Conservation (phyloP, 2,888 invertebrate genomes). For the Pristionchus mayeri region DNA sequence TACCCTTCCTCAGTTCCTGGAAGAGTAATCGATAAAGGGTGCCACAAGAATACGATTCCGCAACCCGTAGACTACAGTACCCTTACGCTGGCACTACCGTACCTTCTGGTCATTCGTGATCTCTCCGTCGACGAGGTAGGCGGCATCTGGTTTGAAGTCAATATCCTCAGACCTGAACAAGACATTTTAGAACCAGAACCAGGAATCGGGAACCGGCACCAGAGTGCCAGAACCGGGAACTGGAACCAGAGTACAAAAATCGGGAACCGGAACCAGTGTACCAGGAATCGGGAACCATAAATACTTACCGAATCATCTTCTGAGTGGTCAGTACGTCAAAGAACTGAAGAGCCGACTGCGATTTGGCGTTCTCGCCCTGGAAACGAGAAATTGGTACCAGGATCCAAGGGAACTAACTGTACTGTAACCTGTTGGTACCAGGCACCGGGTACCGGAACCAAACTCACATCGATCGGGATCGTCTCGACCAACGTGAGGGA, state of each 20-base stretch:
- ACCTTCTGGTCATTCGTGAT: constrained; percentile 10
- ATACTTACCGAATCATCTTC: not conserved
- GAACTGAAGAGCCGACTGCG: constrained; percentile 8
- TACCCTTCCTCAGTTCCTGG: constrained; percentile 15
- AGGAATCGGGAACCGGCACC: not conserved
- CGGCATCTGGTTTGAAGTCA: not conserved
- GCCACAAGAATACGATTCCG: not conserved
- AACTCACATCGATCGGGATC: not conserved
- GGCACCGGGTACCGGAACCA: not conserved
- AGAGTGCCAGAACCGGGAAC: not conserved
- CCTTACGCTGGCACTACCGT: not conserved
- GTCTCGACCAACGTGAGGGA: not conserved
- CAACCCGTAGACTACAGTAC: not conserved
- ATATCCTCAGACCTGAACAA: not conserved
- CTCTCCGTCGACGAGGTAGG: not conserved
- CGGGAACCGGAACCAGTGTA: not conserved
- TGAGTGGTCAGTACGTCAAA: not conserved
- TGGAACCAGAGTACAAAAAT: too few species aligned
- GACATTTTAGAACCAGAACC: too few species aligned
- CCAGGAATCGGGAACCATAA: not conserved
- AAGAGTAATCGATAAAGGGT: too few species aligned
- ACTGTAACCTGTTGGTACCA: not conserved
- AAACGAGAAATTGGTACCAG: too few species aligned
- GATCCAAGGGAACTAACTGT: not conserved
- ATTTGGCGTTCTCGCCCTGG: constrained; percentile 21